Evolutionary conservation across 2,888 invertebrate species (phyloP).

Genomic region (Alsophila aescularia): DNA sequence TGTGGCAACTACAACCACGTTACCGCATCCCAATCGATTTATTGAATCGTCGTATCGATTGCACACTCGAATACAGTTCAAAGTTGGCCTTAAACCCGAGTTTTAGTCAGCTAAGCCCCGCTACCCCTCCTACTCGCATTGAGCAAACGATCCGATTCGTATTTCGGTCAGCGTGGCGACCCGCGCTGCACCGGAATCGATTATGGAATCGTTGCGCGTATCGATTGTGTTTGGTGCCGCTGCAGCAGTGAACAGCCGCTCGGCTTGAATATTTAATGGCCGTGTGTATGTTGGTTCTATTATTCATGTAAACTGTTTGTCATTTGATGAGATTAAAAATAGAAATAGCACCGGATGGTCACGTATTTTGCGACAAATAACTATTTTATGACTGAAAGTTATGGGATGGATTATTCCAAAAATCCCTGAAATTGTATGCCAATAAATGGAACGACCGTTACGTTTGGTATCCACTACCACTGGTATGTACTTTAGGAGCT

Average conservation of each 20-base stretch:
- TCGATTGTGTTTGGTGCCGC: slow-evolving; percentile 5
- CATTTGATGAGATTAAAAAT: slow-evolving; percentile 13
- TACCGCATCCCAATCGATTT: background rate
- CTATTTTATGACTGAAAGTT: too few species aligned
- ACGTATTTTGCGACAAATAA: too few species aligned
- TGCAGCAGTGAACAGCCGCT: slow-evolving; percentile 1
- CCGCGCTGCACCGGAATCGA: slow-evolving; percentile 11
- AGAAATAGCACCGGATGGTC: slow-evolving; percentile 2
- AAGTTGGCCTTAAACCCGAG: too few species aligned
- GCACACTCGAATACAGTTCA: background rate
- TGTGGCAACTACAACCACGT: background rate
- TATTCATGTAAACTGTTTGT: slow-evolving; percentile 11
- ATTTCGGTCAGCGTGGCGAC: background rate
- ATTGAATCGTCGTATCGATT: background rate
- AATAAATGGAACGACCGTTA: too few species aligned
- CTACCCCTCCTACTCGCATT: too few species aligned
- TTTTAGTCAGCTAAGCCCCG: too few species aligned
- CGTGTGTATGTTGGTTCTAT: background rate
- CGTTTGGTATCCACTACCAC: too few species aligned
- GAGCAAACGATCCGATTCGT: background rate
- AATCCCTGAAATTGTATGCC: too few species aligned
- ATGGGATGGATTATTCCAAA: too few species aligned
- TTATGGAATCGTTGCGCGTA: slow-evolving; percentile 3
- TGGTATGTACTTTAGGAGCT: too few species aligned
- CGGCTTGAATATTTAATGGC: slow-evolving; percentile 12